phyloP scores from a whole-genome alignment of 2,888 invertebrate genomes.

The Scotopteryx bipunctaria region DNA sequence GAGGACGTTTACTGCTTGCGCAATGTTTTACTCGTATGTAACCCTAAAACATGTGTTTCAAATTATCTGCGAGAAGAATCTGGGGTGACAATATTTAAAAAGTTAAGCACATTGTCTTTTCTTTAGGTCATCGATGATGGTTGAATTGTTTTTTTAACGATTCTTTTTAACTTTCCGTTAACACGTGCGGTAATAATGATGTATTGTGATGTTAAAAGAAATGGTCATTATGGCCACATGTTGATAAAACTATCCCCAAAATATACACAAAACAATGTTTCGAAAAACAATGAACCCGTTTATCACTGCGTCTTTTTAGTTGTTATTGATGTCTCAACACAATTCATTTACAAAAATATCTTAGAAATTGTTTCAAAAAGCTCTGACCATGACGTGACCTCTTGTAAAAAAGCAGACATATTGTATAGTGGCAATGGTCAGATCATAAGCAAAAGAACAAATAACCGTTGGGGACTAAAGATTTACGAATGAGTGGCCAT shows the following conservation, averaged over 20 bases:
- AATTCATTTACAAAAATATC: too few relatives aligned
- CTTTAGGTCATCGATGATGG: conserved; percentile 25
- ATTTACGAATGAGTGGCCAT: too few relatives aligned
- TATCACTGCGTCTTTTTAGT: conserved; percentile 3
- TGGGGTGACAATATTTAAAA: conserved; percentile 21
- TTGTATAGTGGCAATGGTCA: too few relatives aligned
- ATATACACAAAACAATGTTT: conserved; percentile 2
- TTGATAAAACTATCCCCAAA: conserved; percentile 29
- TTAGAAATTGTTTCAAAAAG: neutral
- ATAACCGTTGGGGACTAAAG: too few relatives aligned
- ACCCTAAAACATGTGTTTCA: conserved; percentile 25
- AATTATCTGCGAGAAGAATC: conserved; percentile 13
- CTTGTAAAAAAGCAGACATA: neutral
- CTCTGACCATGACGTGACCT: too few relatives aligned
- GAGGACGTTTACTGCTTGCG: neutral
- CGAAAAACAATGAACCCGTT: conserved; percentile 12
- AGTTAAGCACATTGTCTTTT: conserved; percentile 22
- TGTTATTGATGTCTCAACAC: neutral
- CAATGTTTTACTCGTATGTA: conserved; percentile 1
- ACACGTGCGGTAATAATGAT: conserved; percentile 20
- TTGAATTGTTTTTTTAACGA: conserved; percentile 19
- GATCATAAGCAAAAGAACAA: too few relatives aligned
- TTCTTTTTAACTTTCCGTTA: conserved; percentile 13
- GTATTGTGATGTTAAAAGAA: neutral
- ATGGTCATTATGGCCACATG: conserved; percentile 25